phyloP scores from a whole-genome alignment of 2,113 vertebrate genomes.

The Neolamprologus toae region DNA sequence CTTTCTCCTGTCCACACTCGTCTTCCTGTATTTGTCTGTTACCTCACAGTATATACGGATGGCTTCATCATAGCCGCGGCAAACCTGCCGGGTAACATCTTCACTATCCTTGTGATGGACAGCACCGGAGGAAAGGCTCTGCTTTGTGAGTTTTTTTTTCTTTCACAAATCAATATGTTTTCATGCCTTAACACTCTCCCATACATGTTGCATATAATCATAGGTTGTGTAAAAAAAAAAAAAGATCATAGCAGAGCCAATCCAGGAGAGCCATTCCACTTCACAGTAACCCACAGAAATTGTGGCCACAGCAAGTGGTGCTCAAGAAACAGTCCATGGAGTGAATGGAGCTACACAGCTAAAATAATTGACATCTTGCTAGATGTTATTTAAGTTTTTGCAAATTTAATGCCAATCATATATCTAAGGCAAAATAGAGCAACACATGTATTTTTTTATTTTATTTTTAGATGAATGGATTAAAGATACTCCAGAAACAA shows the following conservation, averaged over 20 bases:
- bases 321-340: background rate
- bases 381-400: background rate
- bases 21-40: background rate
- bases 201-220: background rate
- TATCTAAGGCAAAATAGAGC: background rate
- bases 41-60: conserved; percentile 66
- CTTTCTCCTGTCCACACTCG: background rate
- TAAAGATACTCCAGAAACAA: background rate
- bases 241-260: background rate
- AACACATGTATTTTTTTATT: background rate
- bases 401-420: background rate
- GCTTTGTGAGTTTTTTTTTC: conserved; percentile 59
- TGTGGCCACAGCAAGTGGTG: background rate
- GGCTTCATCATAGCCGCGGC: conserved; percentile 65
- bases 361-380: background rate
- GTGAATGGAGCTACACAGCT: background rate
- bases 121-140: conserved; percentile 59
- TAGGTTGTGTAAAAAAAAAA: background rate
- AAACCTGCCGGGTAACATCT: conserved; percentile 74
- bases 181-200: background rate
- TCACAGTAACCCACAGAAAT: background rate
- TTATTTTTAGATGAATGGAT: background rate
- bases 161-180: background rate
- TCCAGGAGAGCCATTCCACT: background rate
- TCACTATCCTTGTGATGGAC: conserved; percentile 73